phyloP scores from a whole-genome alignment of 2,797 vertebrate genomes.

The Characodon lateralis region DNA sequence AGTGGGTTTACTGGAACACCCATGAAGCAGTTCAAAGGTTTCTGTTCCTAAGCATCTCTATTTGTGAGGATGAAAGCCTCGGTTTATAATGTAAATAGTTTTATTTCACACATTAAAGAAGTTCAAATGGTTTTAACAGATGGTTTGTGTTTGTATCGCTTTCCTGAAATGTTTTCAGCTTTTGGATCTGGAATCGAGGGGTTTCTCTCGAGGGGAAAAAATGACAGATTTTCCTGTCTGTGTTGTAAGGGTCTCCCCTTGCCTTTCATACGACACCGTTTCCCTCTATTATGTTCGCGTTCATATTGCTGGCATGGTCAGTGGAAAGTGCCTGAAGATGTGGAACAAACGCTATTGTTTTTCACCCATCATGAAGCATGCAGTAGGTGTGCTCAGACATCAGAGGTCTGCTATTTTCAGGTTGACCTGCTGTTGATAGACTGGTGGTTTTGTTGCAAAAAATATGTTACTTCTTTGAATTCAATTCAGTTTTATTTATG shows the following conservation, averaged over 20 bases:
- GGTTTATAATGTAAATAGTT: neutral
- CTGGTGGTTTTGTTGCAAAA: constrained; percentile 12
- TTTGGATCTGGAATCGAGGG: constrained; percentile 40
- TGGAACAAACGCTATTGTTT: constrained; percentile 75
- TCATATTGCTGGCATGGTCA: constrained; percentile 40
- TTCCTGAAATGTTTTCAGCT: constrained; percentile 49
- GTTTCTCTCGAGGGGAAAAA: constrained; percentile 63
- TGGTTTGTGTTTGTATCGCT: neutral
- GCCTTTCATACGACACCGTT: constrained; percentile 69
- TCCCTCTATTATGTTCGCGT: constrained; percentile 73
- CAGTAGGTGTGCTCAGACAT: constrained; percentile 24
- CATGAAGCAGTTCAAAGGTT: neutral
- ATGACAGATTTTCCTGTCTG: constrained; percentile 16
- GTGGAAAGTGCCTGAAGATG: constrained; percentile 75
- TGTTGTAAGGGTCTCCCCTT: constrained; percentile 66
- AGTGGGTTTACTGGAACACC: constrained; percentile 10
- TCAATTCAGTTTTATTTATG: no score
- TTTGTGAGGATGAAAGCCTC: neutral
- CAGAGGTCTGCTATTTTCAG: constrained; percentile 25
- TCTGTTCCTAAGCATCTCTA: neutral
- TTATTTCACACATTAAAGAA: neutral
- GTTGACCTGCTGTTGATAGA: constrained; percentile 39
- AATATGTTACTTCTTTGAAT: constrained; percentile 13
- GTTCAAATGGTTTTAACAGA: constrained; percentile 6
- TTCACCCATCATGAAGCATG: constrained; percentile 26